Evolutionary conservation across 53 echinoderm and acorn worm genomes (phyloP).

Genomic region (Stichopus horrens): DNA sequence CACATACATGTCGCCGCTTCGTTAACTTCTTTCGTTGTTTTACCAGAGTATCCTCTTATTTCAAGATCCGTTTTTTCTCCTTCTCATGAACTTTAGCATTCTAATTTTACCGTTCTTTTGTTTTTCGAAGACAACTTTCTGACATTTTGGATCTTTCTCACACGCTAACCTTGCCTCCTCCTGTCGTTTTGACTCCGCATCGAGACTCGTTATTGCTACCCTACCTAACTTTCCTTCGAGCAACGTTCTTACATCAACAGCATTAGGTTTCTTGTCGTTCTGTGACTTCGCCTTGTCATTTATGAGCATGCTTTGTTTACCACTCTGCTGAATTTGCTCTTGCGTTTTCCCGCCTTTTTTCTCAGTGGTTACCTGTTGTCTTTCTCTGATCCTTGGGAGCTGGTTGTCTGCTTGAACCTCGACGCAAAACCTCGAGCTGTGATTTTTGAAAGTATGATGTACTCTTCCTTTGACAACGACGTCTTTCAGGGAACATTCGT

Average conservation of each 20-base stretch:
- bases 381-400: background rate
- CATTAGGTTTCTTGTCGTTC: too few species aligned
- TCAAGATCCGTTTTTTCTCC: background rate
- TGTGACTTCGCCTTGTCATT: background rate
- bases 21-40: too few species aligned
- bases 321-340: background rate
- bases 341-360: background rate
- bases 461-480: background rate
- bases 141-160: conserved; percentile 14
- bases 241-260: too few species aligned
- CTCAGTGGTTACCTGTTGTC: background rate
- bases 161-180: conserved; percentile 16
- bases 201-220: background rate
- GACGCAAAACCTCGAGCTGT: background rate
- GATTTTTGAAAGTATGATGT: background rate
- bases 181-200: background rate
- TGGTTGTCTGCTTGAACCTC: conserved; percentile 28
- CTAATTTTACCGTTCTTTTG: conserved; percentile 7
- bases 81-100: background rate
- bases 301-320: background rate
- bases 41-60: too few species aligned
- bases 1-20: too few species aligned
- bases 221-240: too few species aligned
- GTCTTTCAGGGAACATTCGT: conserved; percentile 42
- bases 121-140: background rate